phyloP scores from a whole-genome alignment of 2,888 invertebrate genomes.

The Perizoma affinitatum region DNA sequence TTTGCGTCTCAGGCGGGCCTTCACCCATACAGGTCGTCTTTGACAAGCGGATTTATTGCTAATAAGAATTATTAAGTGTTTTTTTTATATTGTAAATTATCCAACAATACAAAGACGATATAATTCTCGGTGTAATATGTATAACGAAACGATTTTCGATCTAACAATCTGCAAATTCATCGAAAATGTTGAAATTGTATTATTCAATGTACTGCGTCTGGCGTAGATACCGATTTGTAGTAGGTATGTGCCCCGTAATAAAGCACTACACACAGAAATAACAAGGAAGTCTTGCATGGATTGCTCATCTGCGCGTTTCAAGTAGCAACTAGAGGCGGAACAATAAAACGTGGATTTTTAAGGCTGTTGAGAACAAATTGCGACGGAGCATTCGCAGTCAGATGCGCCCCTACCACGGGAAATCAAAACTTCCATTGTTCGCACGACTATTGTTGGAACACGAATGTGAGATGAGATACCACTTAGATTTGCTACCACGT shows the following conservation, averaged over 20 bases:
- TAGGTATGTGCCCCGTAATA: neutral
- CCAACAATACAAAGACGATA: too few species aligned
- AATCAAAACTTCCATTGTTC: conserved; percentile 28
- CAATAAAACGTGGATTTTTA: conserved; percentile 82
- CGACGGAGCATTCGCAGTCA: conserved; percentile 65
- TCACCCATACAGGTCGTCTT: too few species aligned
- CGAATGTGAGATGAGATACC: conserved; percentile 25
- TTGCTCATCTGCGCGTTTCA: conserved; percentile 64
- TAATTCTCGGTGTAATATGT: too few species aligned
- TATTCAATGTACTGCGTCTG: neutral
- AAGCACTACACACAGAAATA: conserved; percentile 27
- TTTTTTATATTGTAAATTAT: too few species aligned
- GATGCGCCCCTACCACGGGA: conserved; percentile 64
- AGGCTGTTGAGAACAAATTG: conserved; percentile 79
- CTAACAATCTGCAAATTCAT: too few species aligned
- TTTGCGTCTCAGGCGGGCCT: too few species aligned
- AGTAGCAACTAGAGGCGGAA: conserved; percentile 70
- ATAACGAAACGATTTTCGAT: too few species aligned
- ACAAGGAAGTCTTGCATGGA: conserved; percentile 45
- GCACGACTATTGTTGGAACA: conserved; percentile 17
- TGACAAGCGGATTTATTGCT: too few species aligned
- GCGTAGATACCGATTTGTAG: neutral
- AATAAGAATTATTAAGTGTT: too few species aligned
- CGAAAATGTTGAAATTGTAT: too few species aligned
- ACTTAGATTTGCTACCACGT: conserved; percentile 22